Percentiles rank a stretch among this genome's conserved stretches.
Evolutionary conservation across 2,113 vertebrate genomes (phyloP).

Genomic region (Tragelaphus strepsiceros): DNA sequence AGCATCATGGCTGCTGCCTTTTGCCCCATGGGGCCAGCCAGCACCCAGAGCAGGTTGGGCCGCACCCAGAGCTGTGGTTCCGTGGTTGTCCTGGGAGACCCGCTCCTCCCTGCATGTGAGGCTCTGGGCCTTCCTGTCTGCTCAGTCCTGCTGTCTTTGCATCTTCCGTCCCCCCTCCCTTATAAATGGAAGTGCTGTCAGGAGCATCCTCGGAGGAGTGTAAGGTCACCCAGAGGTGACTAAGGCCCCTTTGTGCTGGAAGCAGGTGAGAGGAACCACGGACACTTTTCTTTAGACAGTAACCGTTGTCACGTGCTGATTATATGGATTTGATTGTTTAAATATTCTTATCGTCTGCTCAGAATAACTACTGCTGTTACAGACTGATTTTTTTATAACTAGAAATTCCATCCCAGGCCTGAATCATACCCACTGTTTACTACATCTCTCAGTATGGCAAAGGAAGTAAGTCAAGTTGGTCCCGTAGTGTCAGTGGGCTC

Average conservation of each 20-base stretch:
- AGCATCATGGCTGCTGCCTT: not conserved
- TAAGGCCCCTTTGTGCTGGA: not conserved
- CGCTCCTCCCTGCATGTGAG: not conserved
- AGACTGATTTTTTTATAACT: not conserved
- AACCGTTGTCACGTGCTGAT: not conserved
- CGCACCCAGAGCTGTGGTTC: not conserved
- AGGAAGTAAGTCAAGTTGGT: not conserved
- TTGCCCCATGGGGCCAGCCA: not conserved
- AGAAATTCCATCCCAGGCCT: not conserved
- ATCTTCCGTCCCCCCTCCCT: not conserved
- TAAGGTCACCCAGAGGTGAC: not conserved
- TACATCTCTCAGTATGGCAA: not conserved
- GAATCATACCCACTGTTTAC: not conserved
- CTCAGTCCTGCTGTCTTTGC: not conserved
- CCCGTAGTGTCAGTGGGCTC: not conserved
- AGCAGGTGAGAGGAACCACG: not conserved
- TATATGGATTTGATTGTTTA: not conserved
- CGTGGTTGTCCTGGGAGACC: not conserved
- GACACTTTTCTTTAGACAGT: not conserved
- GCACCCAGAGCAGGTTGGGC: rapidly evolving
- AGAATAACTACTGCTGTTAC: not conserved
- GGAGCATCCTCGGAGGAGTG: not conserved
- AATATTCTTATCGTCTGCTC: not conserved
- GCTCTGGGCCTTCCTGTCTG: not conserved
- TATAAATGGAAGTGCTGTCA: not conserved